Evolutionary conservation across 2,113 vertebrate genomes (phyloP), one percentile per base, ranked within the genome.

Genomic region (Etheostoma cragini): DNA sequence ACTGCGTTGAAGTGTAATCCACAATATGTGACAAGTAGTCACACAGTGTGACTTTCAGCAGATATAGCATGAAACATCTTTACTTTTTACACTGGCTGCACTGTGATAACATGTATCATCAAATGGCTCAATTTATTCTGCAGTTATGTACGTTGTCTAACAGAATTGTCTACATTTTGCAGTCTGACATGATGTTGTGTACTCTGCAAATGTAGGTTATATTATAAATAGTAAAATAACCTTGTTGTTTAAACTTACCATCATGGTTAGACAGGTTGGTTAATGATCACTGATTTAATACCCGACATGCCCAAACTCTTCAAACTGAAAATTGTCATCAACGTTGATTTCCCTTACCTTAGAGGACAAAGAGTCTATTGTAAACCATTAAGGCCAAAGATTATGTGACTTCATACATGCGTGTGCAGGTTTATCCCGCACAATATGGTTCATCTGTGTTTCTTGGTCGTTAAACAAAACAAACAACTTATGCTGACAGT

Each of bases 401-500:
- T 2, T 22, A 6, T 42, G 49, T 16, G 33, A 45, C 33, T 56
- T 62, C 38, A 58, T 30, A 30, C 21, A 4, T 45, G 16, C 22
- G 24, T 24, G 15, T 62, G 19, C n/a, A 56, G 54, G 24, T 16
- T 5, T 67, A 45, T 35, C 26, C 4, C 8, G 19, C 22, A 47
- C 7, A 62, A 4, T 21, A 24, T n/a, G 15, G 1, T 54, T 65
- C 33, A 53, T 47, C 16, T 45, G n/a, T 75, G 57, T 33, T 56
- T 8, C 16, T 80, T 35, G 26, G 8, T 54, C 15, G 46, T 47
- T 26, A 42, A 64, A 52, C 62, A 77, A 80, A 42, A 47, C 30
- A 54, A 26, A 58, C 54, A 77, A n/a, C 11, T 45, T 63, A 3
- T 76, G 68, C 46, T 53, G 56, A 77, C 66, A 88, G 58, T 87